Conservation (phyloP, 2,888 invertebrate species). For the Drosophila demipolita region DNA sequence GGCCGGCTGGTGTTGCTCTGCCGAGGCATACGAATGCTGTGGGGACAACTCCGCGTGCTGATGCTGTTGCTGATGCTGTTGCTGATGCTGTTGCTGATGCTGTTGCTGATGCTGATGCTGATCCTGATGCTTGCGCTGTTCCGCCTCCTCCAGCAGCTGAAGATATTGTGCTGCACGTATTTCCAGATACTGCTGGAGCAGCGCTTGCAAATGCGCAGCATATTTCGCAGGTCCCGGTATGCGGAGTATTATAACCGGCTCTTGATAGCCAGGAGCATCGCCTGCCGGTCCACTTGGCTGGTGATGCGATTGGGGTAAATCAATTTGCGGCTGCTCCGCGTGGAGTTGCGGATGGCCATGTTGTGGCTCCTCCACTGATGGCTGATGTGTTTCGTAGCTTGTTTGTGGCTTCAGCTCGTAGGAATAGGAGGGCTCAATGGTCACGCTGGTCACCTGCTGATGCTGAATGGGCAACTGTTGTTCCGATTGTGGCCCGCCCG, state of each 20-base stretch:
- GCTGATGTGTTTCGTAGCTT: slow-evolving; percentile 60
- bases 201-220: slow-evolving; percentile 83
- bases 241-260: slow-evolving; percentile 84
- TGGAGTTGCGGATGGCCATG: slow-evolving; percentile 20
- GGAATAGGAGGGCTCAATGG: slow-evolving; percentile 87
- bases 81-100: slow-evolving; percentile 72
- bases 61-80: slow-evolving; percentile 65
- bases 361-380: slow-evolving; percentile 25
- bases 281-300: slow-evolving; percentile 20
- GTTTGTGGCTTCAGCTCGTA: slow-evolving; percentile 83
- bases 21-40: slow-evolving; percentile 38
- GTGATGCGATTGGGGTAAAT: slow-evolving; percentile 57
- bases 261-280: slow-evolving; percentile 69
- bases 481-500: slow-evolving; percentile 34
- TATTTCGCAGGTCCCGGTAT: slow-evolving; percentile 85
- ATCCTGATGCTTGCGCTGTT: slow-evolving; percentile 72
- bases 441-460: slow-evolving; percentile 84
- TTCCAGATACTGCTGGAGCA: slow-evolving; percentile 84
- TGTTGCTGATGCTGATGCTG: slow-evolving; percentile 67
- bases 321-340: slow-evolving; percentile 69
- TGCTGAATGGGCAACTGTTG: slow-evolving; percentile 41
- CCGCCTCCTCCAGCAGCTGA: slow-evolving; percentile 82
- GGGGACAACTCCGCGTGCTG: slow-evolving; percentile 36
- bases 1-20: slow-evolving; percentile 51
- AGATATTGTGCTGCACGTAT: slow-evolving; percentile 84